Conservation (phyloP, 1,140 invertebrate genomes). For the Branchinecta lindahli region DNA sequence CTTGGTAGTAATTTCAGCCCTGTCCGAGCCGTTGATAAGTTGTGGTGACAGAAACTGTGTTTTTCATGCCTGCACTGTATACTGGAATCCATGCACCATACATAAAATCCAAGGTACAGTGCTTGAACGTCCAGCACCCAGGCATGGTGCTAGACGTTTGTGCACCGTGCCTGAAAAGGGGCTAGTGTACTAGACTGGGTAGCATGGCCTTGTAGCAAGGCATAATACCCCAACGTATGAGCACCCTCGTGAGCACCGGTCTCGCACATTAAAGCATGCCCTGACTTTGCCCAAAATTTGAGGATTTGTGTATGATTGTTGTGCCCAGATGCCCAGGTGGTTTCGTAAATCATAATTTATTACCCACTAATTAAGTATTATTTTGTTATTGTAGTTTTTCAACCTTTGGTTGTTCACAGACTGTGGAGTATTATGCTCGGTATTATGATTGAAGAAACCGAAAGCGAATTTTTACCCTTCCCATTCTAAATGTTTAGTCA, state of each 20-base stretch:
- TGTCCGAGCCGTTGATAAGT: no score
- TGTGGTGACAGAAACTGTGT: no score
- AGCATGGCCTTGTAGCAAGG: not conserved
- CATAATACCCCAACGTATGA: not conserved
- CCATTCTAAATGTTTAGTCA: not conserved
- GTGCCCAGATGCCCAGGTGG: conserved; percentile 7
- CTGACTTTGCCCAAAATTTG: conserved; percentile 5
- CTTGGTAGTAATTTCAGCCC: no score
- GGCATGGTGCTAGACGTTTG: no score
- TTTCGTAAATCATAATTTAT: conserved; percentile 3
- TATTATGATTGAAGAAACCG: no score
- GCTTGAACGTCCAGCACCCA: no score
- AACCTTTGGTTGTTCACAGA: conserved; percentile 5
- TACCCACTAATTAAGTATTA: conserved; percentile 9
- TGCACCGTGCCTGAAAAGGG: no score
- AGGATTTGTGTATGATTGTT: conserved; percentile 9
- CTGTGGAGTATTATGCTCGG: no score
- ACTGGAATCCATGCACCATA: no score
- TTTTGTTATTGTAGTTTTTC: conserved; percentile 3
- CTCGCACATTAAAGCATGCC: conserved; percentile 1
- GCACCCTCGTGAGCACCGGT: conserved; percentile 3
- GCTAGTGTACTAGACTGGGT: no score
- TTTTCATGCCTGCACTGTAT: no score
- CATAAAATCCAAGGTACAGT: no score
- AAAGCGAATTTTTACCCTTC: not conserved